These are phyloP conservation scores for Protaetia brevitarsis DNA, from an alignment of 1,140 invertebrate genomes.

Conservation along the genomic window DNA sequence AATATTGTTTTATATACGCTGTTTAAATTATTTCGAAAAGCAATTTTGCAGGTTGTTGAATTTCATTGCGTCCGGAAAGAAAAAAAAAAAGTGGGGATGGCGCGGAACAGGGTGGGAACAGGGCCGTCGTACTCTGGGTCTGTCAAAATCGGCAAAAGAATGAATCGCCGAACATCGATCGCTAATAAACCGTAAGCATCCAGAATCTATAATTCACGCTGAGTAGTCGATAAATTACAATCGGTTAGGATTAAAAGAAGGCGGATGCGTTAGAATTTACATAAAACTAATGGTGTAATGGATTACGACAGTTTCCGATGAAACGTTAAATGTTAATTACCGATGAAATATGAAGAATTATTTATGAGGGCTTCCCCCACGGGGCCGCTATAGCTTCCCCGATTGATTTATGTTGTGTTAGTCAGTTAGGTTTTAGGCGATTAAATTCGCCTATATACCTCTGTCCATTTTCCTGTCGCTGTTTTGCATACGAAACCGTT, in stretches of 20 bases:
- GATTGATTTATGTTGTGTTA: neutral
- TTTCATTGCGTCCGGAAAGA: no score
- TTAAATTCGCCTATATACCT: no score
- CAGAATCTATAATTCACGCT: neutral
- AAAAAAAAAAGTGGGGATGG: no score
- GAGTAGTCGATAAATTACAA: constrained; percentile 1
- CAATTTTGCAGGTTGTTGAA: no score
- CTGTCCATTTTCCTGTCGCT: no score
- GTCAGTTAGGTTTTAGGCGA: neutral
- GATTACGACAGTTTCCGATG: constrained; percentile 8
- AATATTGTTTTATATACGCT: no score
- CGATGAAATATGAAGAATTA: constrained; percentile 13
- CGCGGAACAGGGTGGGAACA: no score
- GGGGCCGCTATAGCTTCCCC: neutral
- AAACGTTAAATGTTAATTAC: constrained; percentile 13
- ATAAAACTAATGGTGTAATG: constrained; percentile 11
- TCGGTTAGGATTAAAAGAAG: neutral
- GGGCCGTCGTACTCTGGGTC: neutral
- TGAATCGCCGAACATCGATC: no score
- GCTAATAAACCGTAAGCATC: neutral
- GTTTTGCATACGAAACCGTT: no score
- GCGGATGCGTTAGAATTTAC: constrained; percentile 1
- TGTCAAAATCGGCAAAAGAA: neutral
- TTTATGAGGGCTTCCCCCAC: neutral
- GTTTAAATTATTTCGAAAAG: no score